A percentile compares a stretch with the other conserved stretches of the same genome.
phyloP scores from a whole-genome alignment of 2,113 vertebrate species.

The Anthoscopus minutus region DNA sequence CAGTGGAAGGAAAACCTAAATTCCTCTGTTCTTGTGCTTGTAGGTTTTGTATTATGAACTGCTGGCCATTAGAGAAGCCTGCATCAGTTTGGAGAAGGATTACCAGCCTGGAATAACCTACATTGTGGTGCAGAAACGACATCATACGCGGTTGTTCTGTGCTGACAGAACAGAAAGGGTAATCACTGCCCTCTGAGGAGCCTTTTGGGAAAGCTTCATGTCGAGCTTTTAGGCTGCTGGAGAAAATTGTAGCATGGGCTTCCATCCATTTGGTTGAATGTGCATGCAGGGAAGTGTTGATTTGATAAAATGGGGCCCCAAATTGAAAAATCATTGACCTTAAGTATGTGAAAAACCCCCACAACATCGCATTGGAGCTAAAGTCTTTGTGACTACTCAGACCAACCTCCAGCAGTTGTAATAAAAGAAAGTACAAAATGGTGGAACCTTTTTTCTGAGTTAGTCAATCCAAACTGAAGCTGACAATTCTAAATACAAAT shows the following conservation, averaged over 20 bases:
- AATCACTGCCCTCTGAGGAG: conserved; percentile 38
- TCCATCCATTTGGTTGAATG: not conserved
- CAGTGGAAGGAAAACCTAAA: not conserved
- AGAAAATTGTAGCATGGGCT: not conserved
- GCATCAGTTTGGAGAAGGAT: conserved; percentile 97
- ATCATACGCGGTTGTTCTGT: conserved; percentile 98
- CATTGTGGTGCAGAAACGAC: conserved; percentile 97
- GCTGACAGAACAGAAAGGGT: conserved; percentile 98
- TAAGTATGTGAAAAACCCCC: not conserved
- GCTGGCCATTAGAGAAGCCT: conserved; percentile 97
- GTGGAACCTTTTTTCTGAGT: not conserved
- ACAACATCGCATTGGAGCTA: not conserved
- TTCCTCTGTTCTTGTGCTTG: not conserved
- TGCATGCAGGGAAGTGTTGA: not conserved
- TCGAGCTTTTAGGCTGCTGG: not conserved
- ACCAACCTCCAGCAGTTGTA: not conserved
- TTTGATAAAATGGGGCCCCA: not conserved
- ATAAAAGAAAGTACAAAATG: not conserved
- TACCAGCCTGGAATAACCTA: conserved; percentile 99
- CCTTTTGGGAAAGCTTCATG: not conserved
- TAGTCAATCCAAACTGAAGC: not conserved
- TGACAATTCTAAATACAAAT: not conserved
- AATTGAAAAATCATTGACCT: not conserved
- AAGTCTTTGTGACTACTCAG: not conserved
- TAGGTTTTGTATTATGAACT: conserved; percentile 98